Conservation (phyloP, 2,888 invertebrate species). For the Drosophila lacicola region DNA sequence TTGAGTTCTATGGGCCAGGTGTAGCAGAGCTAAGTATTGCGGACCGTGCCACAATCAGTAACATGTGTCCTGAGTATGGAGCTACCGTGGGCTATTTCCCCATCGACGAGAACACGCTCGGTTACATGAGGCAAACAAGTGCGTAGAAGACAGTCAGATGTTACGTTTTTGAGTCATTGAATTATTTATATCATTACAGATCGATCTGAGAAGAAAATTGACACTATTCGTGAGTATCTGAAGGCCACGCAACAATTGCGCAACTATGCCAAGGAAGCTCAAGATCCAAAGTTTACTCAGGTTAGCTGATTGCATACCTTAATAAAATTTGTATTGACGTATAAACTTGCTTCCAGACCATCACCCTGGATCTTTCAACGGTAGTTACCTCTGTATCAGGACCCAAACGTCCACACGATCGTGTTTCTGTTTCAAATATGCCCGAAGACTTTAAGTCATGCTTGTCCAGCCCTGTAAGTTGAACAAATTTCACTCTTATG, state of each 20-base stretch:
- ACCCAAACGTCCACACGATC: conserved; percentile 98
- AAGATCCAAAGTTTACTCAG: conserved; percentile 94
- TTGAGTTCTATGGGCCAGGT: conserved; percentile 99
- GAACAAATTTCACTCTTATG: conserved; percentile 75
- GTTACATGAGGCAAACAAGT: conserved; percentile 95
- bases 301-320: conserved; percentile 63
- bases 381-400: conserved; percentile 98
- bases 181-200: conserved; percentile 86
- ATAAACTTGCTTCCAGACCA: conserved; percentile 54
- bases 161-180: background rate
- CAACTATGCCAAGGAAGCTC: conserved; percentile 90
- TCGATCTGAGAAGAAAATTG: conserved; percentile 91
- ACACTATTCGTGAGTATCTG: conserved; percentile 92
- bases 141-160: background rate
- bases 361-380: conserved; percentile 91
- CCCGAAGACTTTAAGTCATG: conserved; percentile 94
- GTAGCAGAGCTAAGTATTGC: conserved; percentile 96
- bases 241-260: conserved; percentile 92
- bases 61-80: conserved; percentile 99
- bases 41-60: conserved; percentile 98
- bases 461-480: conserved; percentile 93
- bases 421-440: conserved; percentile 96
- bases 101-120: conserved; percentile 92
- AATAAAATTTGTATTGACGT: background rate
- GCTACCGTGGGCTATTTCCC: conserved; percentile 98